Evolutionary conservation across 1,140 invertebrate genomes (phyloP).

Genomic region (Nylanderia fulva): DNA sequence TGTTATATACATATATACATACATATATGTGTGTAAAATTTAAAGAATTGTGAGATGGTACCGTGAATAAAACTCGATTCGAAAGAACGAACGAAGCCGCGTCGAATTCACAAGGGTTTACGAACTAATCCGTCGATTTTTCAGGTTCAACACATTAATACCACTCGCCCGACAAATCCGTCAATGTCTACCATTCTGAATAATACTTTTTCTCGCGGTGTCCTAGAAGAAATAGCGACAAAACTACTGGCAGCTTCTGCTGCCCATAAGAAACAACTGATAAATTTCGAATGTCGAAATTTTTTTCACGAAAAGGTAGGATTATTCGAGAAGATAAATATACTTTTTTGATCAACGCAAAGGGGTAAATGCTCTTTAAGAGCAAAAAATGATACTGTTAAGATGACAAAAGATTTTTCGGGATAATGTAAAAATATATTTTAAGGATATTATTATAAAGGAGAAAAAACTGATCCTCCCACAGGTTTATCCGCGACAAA

Average conservation of each 20-base stretch:
- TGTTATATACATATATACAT: not conserved
- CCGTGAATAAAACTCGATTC: constrained; percentile 6
- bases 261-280: constrained; percentile 65
- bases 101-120: constrained; percentile 41
- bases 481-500: not conserved
- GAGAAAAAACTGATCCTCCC: not conserved
- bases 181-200: constrained; percentile 79
- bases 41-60: not conserved
- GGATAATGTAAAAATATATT: constrained; percentile 61
- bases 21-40: not conserved
- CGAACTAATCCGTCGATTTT: constrained; percentile 79
- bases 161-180: constrained; percentile 71
- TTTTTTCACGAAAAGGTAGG: constrained; percentile 59
- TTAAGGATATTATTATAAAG: not conserved
- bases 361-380: constrained; percentile 68
- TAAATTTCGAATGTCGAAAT: constrained; percentile 70
- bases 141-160: constrained; percentile 74
- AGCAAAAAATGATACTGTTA: not conserved
- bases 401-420: constrained; percentile 15
- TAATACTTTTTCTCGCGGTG: constrained; percentile 64
- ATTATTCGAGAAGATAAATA: constrained; percentile 68
- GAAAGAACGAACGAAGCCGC: constrained; percentile 25
- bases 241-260: constrained; percentile 63
- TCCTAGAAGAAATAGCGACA: constrained; percentile 48
- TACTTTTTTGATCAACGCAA: constrained; percentile 58